A percentile compares a stretch with the other conserved stretches of the same genome.
phyloP scores from a whole-genome alignment of 2,797 vertebrate genomes.

The Trematomus bernacchii region DNA sequence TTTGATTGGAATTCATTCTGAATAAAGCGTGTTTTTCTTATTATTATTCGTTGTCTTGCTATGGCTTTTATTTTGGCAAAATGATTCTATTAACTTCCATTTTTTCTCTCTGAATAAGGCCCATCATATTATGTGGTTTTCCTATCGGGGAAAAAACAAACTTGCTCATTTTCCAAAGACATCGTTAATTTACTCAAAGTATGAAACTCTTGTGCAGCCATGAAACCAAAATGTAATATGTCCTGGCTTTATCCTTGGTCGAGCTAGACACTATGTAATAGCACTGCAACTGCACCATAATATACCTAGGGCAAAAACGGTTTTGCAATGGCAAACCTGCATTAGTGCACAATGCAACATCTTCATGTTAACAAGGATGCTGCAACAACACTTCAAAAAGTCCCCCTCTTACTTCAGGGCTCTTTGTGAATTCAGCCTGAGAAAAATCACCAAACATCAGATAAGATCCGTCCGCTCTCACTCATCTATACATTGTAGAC shows the following conservation, averaged over 20 bases:
- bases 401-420: slow-evolving; percentile 26
- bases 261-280: neutral
- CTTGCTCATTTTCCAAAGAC: neutral
- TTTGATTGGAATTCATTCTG: neutral
- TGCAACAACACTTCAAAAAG: slow-evolving; percentile 32
- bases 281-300: slow-evolving; percentile 11
- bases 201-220: neutral
- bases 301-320: neutral
- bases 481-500: slow-evolving; percentile 10
- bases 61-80: neutral
- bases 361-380: slow-evolving; percentile 28
- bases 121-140: neutral
- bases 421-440: slow-evolving; percentile 1
- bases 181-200: neutral
- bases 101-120: neutral
- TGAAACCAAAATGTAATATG: slow-evolving; percentile 20
- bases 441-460: slow-evolving; percentile 17
- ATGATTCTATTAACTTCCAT: neutral
- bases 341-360: slow-evolving; percentile 18
- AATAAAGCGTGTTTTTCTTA: neutral
- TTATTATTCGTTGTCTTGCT: neutral
- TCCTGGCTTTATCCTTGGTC: neutral
- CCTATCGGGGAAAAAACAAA: neutral
- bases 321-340: slow-evolving; percentile 27
- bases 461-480: slow-evolving; percentile 5